Conservation (phyloP, 2,113 vertebrate genomes). For the Ochotona curzoniae region DNA sequence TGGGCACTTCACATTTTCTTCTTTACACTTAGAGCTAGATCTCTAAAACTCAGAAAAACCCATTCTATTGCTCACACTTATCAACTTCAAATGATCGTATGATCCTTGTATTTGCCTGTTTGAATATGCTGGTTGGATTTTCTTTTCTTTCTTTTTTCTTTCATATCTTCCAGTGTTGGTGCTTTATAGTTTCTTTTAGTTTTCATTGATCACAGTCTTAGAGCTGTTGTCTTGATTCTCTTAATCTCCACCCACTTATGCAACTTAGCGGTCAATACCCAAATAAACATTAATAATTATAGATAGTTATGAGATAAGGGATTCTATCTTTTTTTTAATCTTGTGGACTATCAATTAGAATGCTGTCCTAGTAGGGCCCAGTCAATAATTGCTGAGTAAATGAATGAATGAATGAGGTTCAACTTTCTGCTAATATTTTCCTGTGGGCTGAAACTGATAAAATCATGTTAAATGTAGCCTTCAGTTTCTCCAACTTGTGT, state of each 20-base stretch:
- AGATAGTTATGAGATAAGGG: neutral
- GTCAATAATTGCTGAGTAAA: neutral
- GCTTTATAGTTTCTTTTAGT: neutral
- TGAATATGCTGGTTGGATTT: neutral
- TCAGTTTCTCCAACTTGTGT: constrained; percentile 58
- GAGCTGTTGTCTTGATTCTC: neutral
- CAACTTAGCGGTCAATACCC: no score
- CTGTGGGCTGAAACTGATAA: neutral
- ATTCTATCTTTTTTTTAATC: neutral
- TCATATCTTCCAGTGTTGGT: neutral
- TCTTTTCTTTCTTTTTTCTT: neutral
- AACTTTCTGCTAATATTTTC: constrained; percentile 7
- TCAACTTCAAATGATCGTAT: neutral
- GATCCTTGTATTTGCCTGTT: neutral
- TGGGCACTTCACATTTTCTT: no score
- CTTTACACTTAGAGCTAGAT: neutral
- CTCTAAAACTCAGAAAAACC: neutral
- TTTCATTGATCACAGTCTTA: neutral
- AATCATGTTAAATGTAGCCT: constrained; percentile 59
- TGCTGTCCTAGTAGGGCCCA: neutral
- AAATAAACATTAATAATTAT: no score
- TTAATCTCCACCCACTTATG: neutral
- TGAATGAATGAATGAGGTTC: neutral
- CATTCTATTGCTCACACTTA: neutral
- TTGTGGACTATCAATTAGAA: neutral